Base-by-base conservation (phyloP, 2,888 invertebrate species). In the Lymantria monacha region DNA sequence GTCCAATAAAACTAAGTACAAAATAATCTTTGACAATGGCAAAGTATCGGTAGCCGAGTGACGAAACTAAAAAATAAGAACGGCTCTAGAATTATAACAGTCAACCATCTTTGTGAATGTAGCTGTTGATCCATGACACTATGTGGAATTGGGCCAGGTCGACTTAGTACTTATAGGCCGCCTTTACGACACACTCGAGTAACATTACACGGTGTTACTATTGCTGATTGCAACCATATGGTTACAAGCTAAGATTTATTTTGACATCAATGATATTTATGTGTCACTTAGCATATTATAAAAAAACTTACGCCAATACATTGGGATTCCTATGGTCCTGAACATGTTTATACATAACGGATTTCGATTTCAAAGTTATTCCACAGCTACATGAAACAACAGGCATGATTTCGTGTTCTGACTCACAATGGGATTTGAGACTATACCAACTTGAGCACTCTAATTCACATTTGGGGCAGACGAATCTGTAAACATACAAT, bases 281-380 rank as follows among this genome's bases (percentile, higher is more conserved):
- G 1, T 7, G 7, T 10, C 10, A 10, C 33, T 1, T 10, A 8
- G 7, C 3, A 33, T 33, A 33, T 33, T 30, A 33, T 5, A 33
- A 10, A 33, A 33, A 33, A 3, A 85, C 88, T 84, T 74, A 92
- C 92, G 85, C 81, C 48, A 91, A 76, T 15, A 85, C 77, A 72
- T 87, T 83, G 9, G 91, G 91, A 58, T 88, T 89, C 63, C 87
- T 91, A 65, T 92, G 92, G 61, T 91, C 91, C 55, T 90, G 84
- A 37, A 92, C 81, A 65, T 92, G 92, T 71, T 92, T 91, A 61
- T 92, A 92, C 68, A 92, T 82, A 42, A 88, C 87, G 11, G 92
- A 89, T 70, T 92, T 89, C 9, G 92, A 92, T 56, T 89, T 89
- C 11, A 92, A 77, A 3, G 82, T 79, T 37, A 89, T 84, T 5